Evolutionary conservation across 37 sponge, comb jelly and placozoan genomes (phyloP), one percentile per base, ranked within the genome.

Genomic region (Cladorhizidae sp.): DNA sequence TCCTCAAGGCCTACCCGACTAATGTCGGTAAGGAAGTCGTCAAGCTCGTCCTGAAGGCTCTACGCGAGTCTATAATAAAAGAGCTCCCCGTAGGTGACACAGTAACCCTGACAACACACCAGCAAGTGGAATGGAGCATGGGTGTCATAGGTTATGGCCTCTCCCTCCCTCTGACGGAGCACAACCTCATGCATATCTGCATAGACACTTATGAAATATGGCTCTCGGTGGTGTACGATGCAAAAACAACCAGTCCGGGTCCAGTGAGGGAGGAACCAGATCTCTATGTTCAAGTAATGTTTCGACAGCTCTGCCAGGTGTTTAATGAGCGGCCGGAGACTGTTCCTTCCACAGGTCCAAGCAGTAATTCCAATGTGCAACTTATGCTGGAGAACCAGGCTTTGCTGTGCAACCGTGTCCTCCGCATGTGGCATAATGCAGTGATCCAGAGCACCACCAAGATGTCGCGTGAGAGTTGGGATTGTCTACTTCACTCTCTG

Each of bases 41-140:
- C 28, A 65, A 29, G 11, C 45, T 82, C n/a, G 55, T 93, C 25
- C 78, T 93, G 21, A 84, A 80, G 64, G 73, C 93, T 2, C 73
- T 93, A n/a, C 52, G 49, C 14, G 73, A 82, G 36, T 31, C 69
- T 14, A 8, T 8, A 11, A 32, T 29, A 23, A 61, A 61, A 12
- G 22, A 28, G 22, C 5, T 54, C 12, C 33, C 26, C 61, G 17
- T 20, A 17, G 11, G 5, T 61, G 26, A n/a, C 25, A 28, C 67
- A 65, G 67, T 65, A 25, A 17, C 74, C 17, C 67, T 91, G 0
- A 40, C 61, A 14, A 77, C 86, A 3, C 73, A 42, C 29, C 82
- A 85, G 40, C 70, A 94, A 59, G 92, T 94, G 12, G 29, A 88
- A 1, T 94, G 95, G 95, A 88, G 85, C 21, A 90, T 94, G 95